Base-by-base conservation (phyloP, 2,888 invertebrate genomes). In the Clostera curtula region DNA sequence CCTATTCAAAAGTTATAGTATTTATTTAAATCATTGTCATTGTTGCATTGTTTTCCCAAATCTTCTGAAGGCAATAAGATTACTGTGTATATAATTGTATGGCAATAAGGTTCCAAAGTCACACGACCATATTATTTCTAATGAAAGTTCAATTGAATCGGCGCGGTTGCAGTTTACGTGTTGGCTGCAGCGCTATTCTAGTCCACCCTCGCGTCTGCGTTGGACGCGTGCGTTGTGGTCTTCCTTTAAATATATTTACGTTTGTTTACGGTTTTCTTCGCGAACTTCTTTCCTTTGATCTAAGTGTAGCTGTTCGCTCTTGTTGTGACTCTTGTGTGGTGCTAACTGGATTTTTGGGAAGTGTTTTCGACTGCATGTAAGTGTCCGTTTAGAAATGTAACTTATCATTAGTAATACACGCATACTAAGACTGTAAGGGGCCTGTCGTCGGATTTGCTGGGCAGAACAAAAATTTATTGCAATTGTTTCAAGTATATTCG, bases 211-310 rank as follows among this genome's bases (percentile, higher is more conserved):
- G 54, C 67, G 60, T 56, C 52, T 36, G 37, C 31, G 56, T 38
- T 51, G 58, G 68, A 67, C 73, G 74, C 52, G 59, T 58, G 53
- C 48, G 56, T 44, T 45, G 55, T 55, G 43, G n/a, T n/a, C n/a
- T 29, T 55, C 36, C 36, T 36, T 41, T 42, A 22, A 40, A 34
- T 29, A 24, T 20, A 19, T 36, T 41, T 34, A 35, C n/a, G n/a
- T n/a, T n/a, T 48, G 40, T 44, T 44, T 42, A 49, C 44, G 30
- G 37, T 42, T 42, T 39, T 37, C 35, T 34, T 40, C 40, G 36
- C 46, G 44, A 31, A 35, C 36, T 50, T 45, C 43, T 45, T 43
- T 20, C 25, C n/a, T n/a, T n/a, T n/a, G n/a, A n/a, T 36, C 29
- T 47, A 35, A 40, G 44, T 37, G 28, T 35, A 38, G 36, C 36